Evolutionary conservation across 2,888 invertebrate genomes (phyloP), one percentile per base, ranked within the genome.

Genomic region (Maniola hyperantus): DNA sequence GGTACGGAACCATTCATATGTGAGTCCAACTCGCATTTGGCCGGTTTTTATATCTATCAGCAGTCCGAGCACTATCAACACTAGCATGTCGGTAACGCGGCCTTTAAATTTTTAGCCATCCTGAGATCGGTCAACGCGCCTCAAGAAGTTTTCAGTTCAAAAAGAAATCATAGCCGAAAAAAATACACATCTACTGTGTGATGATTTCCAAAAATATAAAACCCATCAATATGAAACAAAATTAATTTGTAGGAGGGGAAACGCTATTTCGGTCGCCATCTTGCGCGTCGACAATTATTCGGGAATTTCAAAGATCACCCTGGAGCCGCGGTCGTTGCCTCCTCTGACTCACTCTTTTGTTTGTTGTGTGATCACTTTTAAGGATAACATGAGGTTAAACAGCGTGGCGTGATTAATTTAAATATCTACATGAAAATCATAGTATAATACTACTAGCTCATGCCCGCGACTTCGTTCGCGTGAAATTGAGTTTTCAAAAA

Each of bases 291-390:
- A 88, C 89, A 90, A 91, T 91, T 89, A 90, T 90, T 90, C 83
- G 89, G 90, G 89, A 90, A 90, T 91, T 88, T 90, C 85, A 87
- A 88, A 90, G 90, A 91, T 91, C 91, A 91, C 91, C 91, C 89
- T 82, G 85, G 84, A 84, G 79, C 77, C 80, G 82, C 88, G 91
- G 91, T 83, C 89, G 89, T 91, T 82, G 90, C 77, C 79, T 83
- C 53, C 69, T 74, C 81, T 90, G 90, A 91, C 77, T 90, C 88
- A 90, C 81, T 84, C 89, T 88, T 90, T 89, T 91, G 90, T 91
- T 88, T 71, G 62, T 71, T 68, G 42, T 70, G 64, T 63, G 53
- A 68, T 64, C 70, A 62, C 66, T 66, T 71, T 65, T 54, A 61
- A 26, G 62, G 66, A 69, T 66, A 66, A 71, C 58, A 68, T 65